Conservation (phyloP, 2,888 invertebrate species). For the Bibio marci region DNA sequence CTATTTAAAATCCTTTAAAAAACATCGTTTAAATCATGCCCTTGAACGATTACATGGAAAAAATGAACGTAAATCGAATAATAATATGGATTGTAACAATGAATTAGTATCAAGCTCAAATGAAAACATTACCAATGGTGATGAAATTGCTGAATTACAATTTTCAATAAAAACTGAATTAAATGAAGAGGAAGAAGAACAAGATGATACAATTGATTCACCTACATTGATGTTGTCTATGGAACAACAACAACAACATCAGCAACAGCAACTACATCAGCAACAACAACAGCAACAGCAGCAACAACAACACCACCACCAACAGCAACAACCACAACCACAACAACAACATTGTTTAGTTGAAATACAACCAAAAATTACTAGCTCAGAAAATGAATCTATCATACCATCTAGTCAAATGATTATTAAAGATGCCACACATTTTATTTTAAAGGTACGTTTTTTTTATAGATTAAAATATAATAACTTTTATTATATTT, state of each 20-base stretch:
- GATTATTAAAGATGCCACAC: no score
- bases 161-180: constrained; percentile 31
- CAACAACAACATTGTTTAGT: constrained; percentile 2
- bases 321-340: no score
- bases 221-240: constrained; percentile 24
- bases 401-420: constrained; percentile 2
- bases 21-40: constrained; percentile 75
- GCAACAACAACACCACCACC: no score
- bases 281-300: constrained; percentile 17
- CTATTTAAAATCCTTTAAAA: constrained; percentile 78
- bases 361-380: constrained; percentile 16
- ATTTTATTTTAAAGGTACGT: not conserved
- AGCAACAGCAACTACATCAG: no score
- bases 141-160: constrained; percentile 38
- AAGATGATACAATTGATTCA: constrained; percentile 59
- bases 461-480: not conserved
- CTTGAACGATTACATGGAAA: constrained; percentile 66
- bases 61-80: constrained; percentile 26
- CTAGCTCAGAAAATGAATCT: constrained; percentile 20
- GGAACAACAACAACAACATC: no score
- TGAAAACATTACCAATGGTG: constrained; percentile 36
- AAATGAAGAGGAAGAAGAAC: constrained; percentile 37
- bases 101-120: constrained; percentile 59
- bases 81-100: constrained; percentile 24
- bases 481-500: no score